phyloP scores from a whole-genome alignment of 2,888 invertebrate genomes.

The Lamproptera curius region DNA sequence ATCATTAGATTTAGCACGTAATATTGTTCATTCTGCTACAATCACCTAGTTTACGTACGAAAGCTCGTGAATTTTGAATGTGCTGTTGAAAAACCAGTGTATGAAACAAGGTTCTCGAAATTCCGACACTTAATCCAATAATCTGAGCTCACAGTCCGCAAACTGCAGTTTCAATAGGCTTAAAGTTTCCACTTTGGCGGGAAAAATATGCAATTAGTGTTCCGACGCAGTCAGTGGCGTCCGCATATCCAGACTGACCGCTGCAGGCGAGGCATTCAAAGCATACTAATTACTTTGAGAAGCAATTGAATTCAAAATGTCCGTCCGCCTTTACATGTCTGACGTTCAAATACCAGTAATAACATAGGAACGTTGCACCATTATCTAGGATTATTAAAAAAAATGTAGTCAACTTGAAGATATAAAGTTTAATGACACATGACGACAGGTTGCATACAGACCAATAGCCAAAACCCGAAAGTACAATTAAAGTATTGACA shows the following conservation, averaged over 20 bases:
- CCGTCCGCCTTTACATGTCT: slow-evolving; percentile 4
- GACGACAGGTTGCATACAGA: not conserved
- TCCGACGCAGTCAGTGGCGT: slow-evolving; percentile 9
- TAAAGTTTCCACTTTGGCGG: slow-evolving; percentile 9
- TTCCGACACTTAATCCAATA: not conserved
- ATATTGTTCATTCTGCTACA: too few species aligned
- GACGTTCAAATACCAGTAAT: slow-evolving; percentile 3
- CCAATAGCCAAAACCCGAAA: not conserved
- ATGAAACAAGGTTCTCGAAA: too few species aligned
- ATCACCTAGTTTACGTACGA: too few species aligned
- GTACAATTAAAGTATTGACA: too few species aligned
- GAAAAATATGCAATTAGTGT: slow-evolving; percentile 22
- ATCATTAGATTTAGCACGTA: too few species aligned
- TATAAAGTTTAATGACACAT: not conserved
- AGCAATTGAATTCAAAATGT: slow-evolving; percentile 16
- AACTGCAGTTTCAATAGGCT: slow-evolving; percentile 7
- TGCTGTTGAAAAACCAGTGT: too few species aligned
- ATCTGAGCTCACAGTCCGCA: not conserved
- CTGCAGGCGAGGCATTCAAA: slow-evolving; percentile 17
- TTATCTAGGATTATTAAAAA: too few species aligned
- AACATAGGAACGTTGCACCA: not conserved
- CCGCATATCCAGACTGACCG: slow-evolving; percentile 16
- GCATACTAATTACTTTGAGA: slow-evolving; percentile 19
- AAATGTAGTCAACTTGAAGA: not conserved
- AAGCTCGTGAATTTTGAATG: too few species aligned